A percentile compares a stretch with the other conserved stretches of the same genome.
phyloP scores from a whole-genome alignment of 2,797 vertebrate genomes.

The Phalloptychus januarius region DNA sequence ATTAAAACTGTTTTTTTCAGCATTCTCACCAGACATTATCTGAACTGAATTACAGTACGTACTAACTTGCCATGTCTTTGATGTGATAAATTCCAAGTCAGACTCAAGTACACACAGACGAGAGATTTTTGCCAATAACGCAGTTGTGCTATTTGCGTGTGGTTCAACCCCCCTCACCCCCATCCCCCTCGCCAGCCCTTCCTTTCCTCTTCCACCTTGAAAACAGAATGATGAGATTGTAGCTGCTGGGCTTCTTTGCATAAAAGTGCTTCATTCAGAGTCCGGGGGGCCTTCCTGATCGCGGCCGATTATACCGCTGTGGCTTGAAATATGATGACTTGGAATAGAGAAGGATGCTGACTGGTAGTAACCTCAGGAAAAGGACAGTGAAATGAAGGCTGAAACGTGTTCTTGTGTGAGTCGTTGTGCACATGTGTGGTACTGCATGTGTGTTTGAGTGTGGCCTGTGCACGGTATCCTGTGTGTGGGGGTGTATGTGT shows the following conservation, averaged over 20 bases:
- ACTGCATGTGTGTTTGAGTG: background rate
- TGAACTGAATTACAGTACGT: constrained; percentile 80
- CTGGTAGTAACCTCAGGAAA: constrained; percentile 78
- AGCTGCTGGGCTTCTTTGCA: constrained; percentile 74
- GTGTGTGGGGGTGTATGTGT: too few species aligned
- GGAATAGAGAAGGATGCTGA: constrained; percentile 80
- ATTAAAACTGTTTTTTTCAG: constrained; percentile 82
- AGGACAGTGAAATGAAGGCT: constrained; percentile 72
- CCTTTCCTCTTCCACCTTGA: constrained; percentile 17
- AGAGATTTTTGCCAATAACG: constrained; percentile 64
- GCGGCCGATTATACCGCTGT: constrained; percentile 77
- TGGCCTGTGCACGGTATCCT: background rate
- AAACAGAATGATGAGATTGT: constrained; percentile 69
- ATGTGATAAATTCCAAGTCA: constrained; percentile 79
- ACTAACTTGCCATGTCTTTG: constrained; percentile 83
- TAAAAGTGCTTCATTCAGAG: constrained; percentile 81
- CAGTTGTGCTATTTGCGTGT: constrained; percentile 35
- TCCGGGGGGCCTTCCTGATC: constrained; percentile 77
- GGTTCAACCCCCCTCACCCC: background rate
- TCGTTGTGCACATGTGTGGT: constrained; percentile 19
- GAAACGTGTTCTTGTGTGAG: constrained; percentile 14
- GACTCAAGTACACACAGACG: constrained; percentile 71
- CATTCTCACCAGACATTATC: constrained; percentile 77
- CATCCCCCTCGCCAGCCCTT: background rate
- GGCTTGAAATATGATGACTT: constrained; percentile 82